Conservation (phyloP, 2,888 invertebrate species). For the Pristionchus entomophagus region DNA sequence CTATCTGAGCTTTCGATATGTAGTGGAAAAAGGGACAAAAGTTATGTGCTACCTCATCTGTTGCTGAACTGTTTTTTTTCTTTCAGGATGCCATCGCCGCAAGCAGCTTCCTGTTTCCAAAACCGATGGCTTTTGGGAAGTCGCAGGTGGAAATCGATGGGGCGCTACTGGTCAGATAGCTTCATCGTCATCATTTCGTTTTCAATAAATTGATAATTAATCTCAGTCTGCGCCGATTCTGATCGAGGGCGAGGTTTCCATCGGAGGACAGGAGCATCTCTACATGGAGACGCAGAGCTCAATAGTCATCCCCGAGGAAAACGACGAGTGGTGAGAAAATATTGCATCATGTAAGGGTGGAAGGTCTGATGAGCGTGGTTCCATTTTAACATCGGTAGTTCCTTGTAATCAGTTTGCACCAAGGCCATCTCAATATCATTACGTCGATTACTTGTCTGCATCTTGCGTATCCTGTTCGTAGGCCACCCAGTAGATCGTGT, state of each 20-base stretch:
- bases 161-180: constrained; percentile 5
- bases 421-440: too few relatives aligned
- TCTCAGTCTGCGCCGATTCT: background rate
- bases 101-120: background rate
- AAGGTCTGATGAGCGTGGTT: too few relatives aligned
- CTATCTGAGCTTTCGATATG: too few relatives aligned
- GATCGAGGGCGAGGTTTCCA: constrained; percentile 41
- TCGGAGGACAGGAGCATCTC: constrained; percentile 75
- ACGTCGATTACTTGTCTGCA: too few relatives aligned
- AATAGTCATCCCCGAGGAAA: constrained; percentile 80
- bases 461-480: too few relatives aligned
- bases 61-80: too few relatives aligned
- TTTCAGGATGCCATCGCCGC: constrained; percentile 20
- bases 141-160: constrained; percentile 13
- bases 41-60: too few relatives aligned
- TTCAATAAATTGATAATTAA: background rate
- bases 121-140: background rate
- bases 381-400: too few relatives aligned
- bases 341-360: too few relatives aligned
- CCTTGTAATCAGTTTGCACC: too few relatives aligned
- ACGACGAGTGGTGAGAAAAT: constrained; percentile 82
- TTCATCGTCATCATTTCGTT: too few relatives aligned
- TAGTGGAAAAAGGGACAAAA: too few relatives aligned
- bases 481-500: background rate
- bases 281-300: constrained; percentile 76